phyloP scores from a whole-genome alignment of 2,797 vertebrate genomes.

The Lepidocolaptes lacrymiger region DNA sequence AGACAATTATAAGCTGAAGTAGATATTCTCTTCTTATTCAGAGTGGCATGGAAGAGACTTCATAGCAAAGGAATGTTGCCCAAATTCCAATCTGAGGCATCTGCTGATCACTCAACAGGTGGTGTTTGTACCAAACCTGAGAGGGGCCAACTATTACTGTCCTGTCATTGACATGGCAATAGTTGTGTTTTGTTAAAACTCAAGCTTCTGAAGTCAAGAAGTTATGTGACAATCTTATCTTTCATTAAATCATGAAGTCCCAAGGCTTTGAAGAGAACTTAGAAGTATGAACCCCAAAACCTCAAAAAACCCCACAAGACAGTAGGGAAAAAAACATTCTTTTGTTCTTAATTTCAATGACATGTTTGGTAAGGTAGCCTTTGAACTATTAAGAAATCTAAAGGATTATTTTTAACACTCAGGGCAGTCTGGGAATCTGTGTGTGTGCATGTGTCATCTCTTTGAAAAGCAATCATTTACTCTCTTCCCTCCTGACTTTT shows the following conservation, averaged over 20 bases:
- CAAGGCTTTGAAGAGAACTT: background rate
- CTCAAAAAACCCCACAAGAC: background rate
- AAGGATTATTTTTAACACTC: background rate
- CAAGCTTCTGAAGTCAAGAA: background rate
- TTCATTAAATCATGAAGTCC: background rate
- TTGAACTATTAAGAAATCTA: background rate
- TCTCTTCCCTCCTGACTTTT: background rate
- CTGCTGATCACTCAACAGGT: slow-evolving; percentile 30
- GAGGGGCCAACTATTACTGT: background rate
- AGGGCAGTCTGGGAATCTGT: background rate
- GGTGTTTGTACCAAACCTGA: background rate
- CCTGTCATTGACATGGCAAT: background rate
- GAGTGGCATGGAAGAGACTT: background rate
- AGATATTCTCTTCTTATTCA: background rate
- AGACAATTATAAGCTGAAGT: background rate
- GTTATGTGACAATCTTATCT: background rate
- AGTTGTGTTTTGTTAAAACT: background rate
- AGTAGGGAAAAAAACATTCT: background rate
- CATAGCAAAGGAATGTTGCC: background rate
- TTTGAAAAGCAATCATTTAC: background rate
- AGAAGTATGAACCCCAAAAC: background rate
- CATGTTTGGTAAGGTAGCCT: background rate
- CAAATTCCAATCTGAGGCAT: background rate
- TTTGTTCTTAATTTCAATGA: background rate
- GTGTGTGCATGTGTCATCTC: background rate